Conservation (phyloP, 2,797 vertebrate species). For the Chromis chromis region DNA sequence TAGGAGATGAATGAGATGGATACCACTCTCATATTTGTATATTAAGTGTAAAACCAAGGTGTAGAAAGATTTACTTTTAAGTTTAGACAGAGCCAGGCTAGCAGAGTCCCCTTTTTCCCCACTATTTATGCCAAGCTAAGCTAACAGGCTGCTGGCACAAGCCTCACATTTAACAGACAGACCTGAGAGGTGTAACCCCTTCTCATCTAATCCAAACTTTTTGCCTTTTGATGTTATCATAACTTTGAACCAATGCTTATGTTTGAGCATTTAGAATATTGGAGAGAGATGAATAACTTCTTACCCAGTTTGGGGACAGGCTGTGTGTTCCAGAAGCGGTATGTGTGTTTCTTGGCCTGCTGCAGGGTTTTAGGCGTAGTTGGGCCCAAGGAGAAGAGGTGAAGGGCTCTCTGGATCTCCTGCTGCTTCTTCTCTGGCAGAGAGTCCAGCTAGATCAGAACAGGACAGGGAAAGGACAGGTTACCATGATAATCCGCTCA, state of each 20-base stretch:
- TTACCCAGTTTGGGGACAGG: slow-evolving; percentile 93
- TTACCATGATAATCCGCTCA: neutral
- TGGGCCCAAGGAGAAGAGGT: slow-evolving; percentile 91
- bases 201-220: neutral
- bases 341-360: slow-evolving; percentile 91
- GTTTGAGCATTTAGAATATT: neutral
- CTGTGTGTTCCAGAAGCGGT: slow-evolving; percentile 96
- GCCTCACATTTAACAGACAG: no score
- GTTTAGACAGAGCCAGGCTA: no score
- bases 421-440: slow-evolving; percentile 94
- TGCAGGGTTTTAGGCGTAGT: slow-evolving; percentile 91
- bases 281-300: slow-evolving; percentile 21
- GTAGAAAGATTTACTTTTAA: no score
- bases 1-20: no score
- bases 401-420: slow-evolving; percentile 96
- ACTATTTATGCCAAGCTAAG: no score
- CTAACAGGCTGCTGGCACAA: no score
- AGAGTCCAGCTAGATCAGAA: slow-evolving; percentile 86
- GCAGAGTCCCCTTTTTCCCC: no score
- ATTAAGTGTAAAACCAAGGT: no score
- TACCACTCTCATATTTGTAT: no score
- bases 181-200: neutral
- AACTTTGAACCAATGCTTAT: neutral
- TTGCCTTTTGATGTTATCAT: no score
- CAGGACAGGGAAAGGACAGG: slow-evolving; percentile 23